phyloP scores from a whole-genome alignment of 1,140 invertebrate genomes.

The Schlechtendalia chinensis region DNA sequence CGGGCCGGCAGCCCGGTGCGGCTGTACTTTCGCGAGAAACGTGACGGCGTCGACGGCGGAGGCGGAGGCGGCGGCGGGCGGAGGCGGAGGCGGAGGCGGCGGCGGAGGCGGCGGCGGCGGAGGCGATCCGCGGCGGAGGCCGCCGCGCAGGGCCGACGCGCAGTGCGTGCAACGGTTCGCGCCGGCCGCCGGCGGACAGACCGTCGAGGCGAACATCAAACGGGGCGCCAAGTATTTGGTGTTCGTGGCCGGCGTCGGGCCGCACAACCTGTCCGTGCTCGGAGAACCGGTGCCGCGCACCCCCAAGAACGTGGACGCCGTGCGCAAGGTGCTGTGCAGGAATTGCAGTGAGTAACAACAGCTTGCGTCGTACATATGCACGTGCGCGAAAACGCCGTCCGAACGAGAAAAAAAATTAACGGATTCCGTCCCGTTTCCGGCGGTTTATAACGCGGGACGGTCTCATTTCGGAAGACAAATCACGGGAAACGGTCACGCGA shows the following conservation, averaged over 20 bases:
- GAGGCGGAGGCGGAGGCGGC: slow-evolving; percentile 56
- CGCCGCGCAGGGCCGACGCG: slow-evolving; percentile 58
- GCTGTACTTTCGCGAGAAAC: slow-evolving; percentile 60
- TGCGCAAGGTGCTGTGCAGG: slow-evolving; percentile 54
- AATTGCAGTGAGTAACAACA: slow-evolving; percentile 56
- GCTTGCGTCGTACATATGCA: no score
- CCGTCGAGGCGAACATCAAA: slow-evolving; percentile 62
- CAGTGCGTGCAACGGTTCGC: slow-evolving; percentile 52
- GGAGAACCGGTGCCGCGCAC: slow-evolving; percentile 61
- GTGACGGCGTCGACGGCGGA: not conserved
- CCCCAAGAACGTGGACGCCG: slow-evolving; percentile 54
- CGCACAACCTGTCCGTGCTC: slow-evolving; percentile 65
- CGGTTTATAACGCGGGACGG: no score
- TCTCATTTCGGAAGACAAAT: no score
- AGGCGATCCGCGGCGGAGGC: slow-evolving; percentile 52
- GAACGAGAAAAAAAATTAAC: no score
- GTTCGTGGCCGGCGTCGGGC: slow-evolving; percentile 66
- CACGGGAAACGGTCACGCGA: no score
- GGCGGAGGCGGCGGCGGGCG: slow-evolving; percentile 56
- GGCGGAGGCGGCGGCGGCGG: not conserved
- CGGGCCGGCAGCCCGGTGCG: slow-evolving; percentile 60
- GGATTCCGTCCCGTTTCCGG: no score
- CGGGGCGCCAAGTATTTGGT: slow-evolving; percentile 66
- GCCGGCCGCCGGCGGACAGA: slow-evolving; percentile 48
- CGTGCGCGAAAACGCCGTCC: no score